These are phyloP conservation scores for Ridgeia piscesae DNA, from an alignment of 1,140 invertebrate genomes.

Conservation along the genomic window DNA sequence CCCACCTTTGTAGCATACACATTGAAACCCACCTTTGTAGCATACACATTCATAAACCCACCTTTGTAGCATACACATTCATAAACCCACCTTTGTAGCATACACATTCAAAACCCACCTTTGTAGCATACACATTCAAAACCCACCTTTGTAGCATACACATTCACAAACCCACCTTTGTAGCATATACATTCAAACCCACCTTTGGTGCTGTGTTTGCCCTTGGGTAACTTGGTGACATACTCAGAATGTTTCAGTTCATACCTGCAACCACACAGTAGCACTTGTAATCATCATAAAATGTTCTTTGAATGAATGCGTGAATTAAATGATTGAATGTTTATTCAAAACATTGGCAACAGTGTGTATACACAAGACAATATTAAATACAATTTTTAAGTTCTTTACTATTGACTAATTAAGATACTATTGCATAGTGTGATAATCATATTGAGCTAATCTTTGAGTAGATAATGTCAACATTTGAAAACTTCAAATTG, in stretches of 20 bases:
- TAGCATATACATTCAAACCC: conserved; percentile 7
- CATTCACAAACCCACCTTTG: conserved; percentile 1
- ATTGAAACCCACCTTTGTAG: no score
- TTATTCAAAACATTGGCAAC: no score
- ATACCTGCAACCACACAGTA: conserved; percentile 42
- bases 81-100: not conserved
- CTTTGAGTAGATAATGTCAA: no score
- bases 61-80: no score
- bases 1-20: conserved; percentile 55
- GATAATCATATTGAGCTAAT: not conserved
- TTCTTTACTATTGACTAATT: not conserved
- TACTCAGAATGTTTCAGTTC: conserved; percentile 45
- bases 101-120: conserved; percentile 38
- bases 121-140: conserved; percentile 32
- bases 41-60: conserved; percentile 27
- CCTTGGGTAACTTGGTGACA: conserved; percentile 51
- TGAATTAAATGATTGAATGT: no score
- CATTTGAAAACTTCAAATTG: no score
- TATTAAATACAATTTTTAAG: no score
- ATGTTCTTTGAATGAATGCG: no score
- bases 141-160: conserved; percentile 43
- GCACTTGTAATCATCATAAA: not conserved
- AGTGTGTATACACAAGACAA: no score
- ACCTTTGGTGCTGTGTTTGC: conserved; percentile 58
- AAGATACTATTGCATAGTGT: not conserved